Base-by-base conservation (phyloP, 1,140 invertebrate species). In the Trachelipus rathkii region DNA sequence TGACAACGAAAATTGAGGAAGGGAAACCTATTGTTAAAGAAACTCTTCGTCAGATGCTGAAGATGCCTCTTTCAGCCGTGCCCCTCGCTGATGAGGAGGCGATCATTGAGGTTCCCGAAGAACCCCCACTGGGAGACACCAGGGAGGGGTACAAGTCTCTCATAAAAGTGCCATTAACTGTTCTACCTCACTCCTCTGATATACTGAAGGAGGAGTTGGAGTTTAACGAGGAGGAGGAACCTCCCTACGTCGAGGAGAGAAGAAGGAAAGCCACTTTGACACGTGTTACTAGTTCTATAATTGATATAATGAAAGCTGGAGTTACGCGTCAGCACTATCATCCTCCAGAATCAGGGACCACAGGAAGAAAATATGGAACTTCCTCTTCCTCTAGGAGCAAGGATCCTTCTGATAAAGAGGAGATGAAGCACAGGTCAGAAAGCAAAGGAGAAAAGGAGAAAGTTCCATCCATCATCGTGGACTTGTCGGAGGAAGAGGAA, bases 51-150 rank as follows among this genome's bases (percentile, higher is more conserved):
- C 74, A 81, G 13, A 76, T 77, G 68, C 23, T 81, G n/a, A 77
- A 77, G 60, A 71, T 81, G 3, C 75, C 77, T 11, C 80, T 81
- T 10, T 73, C 77, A 13, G 76, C 77, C 43, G 77, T 79, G n/a
- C 80, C 80, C 45, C 60, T 75, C 45, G 76, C 72, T 13, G 44
- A 73, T 69, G 68, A 72, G 33, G 68, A 73, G 24, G 71, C 60
- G 13, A 43, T 46, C 23, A 67, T 44, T 9, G 50, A 75, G 43
- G 23, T 67, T 19, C 43, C 43, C 13, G 50, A 19, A 13, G 46
- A 24, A 0, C 15, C 60, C 10, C 11, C 5, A 46, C 13, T 13
- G 43, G 74, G 74, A 46, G 77, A 75, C 33, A 77, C 75, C 11
- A 73, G 77, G 44, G 74, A 72, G 68, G 72, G 78, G 1, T 77